Evolutionary conservation across 1,140 invertebrate genomes (phyloP).

Genomic region (Bombus pyrosoma): DNA sequence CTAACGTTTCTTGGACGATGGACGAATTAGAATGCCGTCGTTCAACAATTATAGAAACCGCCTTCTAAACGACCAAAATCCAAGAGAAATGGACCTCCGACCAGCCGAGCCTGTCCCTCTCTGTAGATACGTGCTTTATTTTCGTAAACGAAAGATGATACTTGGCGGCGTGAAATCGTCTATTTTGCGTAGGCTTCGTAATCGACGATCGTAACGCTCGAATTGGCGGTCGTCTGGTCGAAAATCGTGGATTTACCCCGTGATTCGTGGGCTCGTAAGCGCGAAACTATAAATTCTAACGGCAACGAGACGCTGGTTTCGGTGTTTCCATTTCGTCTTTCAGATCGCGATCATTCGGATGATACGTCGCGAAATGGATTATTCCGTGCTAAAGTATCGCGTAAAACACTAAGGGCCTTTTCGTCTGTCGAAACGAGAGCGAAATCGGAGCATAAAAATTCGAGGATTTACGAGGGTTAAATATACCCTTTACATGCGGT

Average conservation of each 20-base stretch:
- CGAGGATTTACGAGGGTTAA: no score
- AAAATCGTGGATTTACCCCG: not conserved
- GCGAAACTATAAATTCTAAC: not conserved
- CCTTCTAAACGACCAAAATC: not conserved
- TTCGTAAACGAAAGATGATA: conserved; percentile 63
- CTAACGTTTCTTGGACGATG: conserved; percentile 14
- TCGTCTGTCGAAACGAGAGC: no score
- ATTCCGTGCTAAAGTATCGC: no score
- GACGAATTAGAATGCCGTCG: not conserved
- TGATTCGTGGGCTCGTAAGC: not conserved
- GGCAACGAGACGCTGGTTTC: no score
- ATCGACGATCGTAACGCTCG: conserved; percentile 27
- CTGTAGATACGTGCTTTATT: conserved; percentile 48
- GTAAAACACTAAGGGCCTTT: no score
- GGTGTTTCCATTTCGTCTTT: no score
- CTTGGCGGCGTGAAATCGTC: conserved; percentile 4
- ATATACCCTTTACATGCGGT: no score
- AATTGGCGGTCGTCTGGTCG: no score
- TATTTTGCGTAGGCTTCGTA: conserved; percentile 46
- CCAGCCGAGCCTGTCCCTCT: conserved; percentile 24
- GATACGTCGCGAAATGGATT: no score
- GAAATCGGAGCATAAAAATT: no score
- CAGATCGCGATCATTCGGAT: not conserved
- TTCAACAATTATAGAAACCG: conserved; percentile 3
- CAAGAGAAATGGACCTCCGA: not conserved